Evolutionary conservation across 2,113 vertebrate species (phyloP).

Genomic region (Nesoenas mayeri): DNA sequence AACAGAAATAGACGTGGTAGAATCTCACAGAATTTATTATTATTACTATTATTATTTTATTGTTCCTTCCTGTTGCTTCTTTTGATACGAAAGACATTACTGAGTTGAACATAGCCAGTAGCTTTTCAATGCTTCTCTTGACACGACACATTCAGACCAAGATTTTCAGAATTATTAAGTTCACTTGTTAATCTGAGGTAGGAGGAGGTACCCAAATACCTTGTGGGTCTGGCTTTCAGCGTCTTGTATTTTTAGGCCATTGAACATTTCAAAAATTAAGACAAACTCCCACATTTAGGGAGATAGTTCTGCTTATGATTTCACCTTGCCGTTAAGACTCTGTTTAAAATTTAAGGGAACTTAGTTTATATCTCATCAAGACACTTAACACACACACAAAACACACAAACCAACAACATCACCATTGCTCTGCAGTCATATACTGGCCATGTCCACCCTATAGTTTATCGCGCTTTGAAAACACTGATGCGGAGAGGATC

Average conservation of each 20-base stretch:
- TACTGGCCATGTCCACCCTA: not conserved
- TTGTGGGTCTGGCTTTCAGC: not conserved
- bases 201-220: not conserved
- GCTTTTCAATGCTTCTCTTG: not conserved
- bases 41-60: no score
- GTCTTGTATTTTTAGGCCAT: not conserved
- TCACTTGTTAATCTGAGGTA: not conserved
- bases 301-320: not conserved
- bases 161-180: not conserved
- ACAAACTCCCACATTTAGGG: not conserved
- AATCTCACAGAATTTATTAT: not conserved
- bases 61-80: not conserved
- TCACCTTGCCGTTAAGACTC: not conserved
- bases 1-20: not conserved
- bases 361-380: not conserved
- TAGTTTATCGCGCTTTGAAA: not conserved
- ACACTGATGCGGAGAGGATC: not conserved
- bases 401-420: no score
- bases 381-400: not conserved
- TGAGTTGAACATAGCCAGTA: rapidly evolving
- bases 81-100: not conserved
- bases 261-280: not conserved
- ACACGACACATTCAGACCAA: not conserved
- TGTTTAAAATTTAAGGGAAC: not conserved
- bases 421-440: not conserved